Conservation (phyloP, 2,113 vertebrate genomes). For the Anhinga anhinga region DNA sequence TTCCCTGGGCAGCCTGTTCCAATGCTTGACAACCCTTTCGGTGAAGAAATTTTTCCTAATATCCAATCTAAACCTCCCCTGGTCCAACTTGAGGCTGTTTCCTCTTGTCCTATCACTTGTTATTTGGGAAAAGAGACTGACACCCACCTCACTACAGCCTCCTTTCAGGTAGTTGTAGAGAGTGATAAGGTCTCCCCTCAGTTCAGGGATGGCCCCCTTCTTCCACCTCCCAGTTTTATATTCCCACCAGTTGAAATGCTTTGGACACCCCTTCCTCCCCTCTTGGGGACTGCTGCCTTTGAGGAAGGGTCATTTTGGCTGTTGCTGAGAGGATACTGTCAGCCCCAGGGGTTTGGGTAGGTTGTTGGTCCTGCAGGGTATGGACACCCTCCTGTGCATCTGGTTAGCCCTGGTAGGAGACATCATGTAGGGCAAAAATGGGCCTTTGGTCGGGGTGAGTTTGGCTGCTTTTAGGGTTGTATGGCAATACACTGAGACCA, state of each 20-base stretch:
- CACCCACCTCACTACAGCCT: not conserved
- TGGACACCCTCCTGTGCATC: not conserved
- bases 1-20: not conserved
- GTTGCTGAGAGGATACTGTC: not conserved
- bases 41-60: not conserved
- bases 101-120: not conserved
- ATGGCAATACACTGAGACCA: not conserved
- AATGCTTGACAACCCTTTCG: not conserved
- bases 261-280: not conserved
- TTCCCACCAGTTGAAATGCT: not conserved
- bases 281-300: not conserved
- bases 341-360: not conserved
- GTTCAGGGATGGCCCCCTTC: not conserved
- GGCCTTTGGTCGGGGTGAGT: not conserved
- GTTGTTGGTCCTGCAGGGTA: not conserved
- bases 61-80: not conserved
- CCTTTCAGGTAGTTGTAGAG: not conserved
- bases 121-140: not conserved
- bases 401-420: not conserved
- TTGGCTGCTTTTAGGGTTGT: not conserved
- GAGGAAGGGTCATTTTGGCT: not conserved
- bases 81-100: not conserved
- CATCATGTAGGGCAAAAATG: not conserved
- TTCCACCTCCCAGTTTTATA: not conserved
- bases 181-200: not conserved